Percentiles rank a stretch among this genome's conserved stretches.
Evolutionary conservation across 2,797 vertebrate species (phyloP).

Genomic region (Channa striata): DNA sequence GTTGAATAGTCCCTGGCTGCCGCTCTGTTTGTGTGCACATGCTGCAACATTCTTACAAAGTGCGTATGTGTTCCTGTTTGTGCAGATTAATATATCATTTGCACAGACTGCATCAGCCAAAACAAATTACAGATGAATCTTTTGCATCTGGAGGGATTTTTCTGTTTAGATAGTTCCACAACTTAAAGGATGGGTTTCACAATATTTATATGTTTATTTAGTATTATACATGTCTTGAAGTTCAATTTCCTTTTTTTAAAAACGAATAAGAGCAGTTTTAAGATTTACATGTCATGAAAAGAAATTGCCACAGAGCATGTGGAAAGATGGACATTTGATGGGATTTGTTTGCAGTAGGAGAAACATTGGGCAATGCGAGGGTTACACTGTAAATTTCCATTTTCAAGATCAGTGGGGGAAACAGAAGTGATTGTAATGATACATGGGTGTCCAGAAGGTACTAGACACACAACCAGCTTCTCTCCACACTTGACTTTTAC

Average conservation of each 20-base stretch:
- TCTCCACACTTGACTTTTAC: slow-evolving; percentile 20
- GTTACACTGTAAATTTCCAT: not conserved
- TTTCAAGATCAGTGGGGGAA: not conserved
- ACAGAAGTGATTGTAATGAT: no score
- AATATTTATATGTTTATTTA: no score
- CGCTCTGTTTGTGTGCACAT: slow-evolving; percentile 34
- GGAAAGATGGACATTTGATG: not conserved
- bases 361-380: not conserved
- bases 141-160: not conserved
- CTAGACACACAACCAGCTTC: slow-evolving; percentile 3
- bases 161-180: not conserved
- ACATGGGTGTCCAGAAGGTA: no score
- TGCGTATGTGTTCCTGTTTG: slow-evolving; percentile 20
- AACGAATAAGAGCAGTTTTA: not conserved
- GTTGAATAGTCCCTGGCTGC: slow-evolving; percentile 45
- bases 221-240: no score
- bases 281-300: not conserved
- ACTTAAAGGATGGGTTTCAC: not conserved
- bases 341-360: not conserved
- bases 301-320: not conserved
- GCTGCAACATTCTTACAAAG: slow-evolving; percentile 12
- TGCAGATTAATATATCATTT: slow-evolving; percentile 6
- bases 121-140: not conserved
- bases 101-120: not conserved
- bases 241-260: no score